phyloP scores from a whole-genome alignment of 2,113 vertebrate species.

The Narcine bancroftii region DNA sequence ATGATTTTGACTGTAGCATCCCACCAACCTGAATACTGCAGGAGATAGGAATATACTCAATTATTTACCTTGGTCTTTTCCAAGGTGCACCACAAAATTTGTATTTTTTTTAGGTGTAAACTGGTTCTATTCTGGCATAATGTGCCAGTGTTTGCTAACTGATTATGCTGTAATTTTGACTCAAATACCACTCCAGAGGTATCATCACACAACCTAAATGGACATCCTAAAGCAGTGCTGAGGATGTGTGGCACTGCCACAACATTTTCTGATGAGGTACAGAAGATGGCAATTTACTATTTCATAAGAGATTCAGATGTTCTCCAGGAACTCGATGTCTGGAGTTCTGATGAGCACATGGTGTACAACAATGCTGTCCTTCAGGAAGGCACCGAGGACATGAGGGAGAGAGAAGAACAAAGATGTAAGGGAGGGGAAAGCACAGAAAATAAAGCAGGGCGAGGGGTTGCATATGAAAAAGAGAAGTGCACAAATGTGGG shows the following conservation, averaged over 20 bases:
- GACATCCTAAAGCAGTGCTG: background rate
- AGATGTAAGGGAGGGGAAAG: too few species aligned
- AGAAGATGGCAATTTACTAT: background rate
- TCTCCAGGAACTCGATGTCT: background rate
- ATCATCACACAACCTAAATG: background rate
- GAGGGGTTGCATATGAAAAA: too few species aligned
- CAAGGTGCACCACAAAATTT: background rate
- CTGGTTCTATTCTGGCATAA: background rate
- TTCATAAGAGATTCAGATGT: background rate
- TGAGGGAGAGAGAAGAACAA: too few species aligned
- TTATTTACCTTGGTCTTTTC: background rate
- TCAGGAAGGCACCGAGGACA: too few species aligned
- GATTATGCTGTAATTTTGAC: too few species aligned
- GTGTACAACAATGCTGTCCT: too few species aligned
- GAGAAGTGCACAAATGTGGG: too few species aligned
- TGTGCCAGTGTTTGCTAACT: too few species aligned
- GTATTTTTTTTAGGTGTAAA: background rate
- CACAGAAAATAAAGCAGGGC: too few species aligned
- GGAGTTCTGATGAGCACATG: too few species aligned
- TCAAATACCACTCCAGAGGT: background rate
- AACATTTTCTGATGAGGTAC: background rate
- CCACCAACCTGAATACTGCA: background rate
- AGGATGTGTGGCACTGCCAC: background rate
- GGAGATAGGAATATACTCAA: background rate
- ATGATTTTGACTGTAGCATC: background rate